Evolutionary conservation across 2,797 vertebrate genomes (phyloP).

Genomic region (Anolis apletophallus): DNA sequence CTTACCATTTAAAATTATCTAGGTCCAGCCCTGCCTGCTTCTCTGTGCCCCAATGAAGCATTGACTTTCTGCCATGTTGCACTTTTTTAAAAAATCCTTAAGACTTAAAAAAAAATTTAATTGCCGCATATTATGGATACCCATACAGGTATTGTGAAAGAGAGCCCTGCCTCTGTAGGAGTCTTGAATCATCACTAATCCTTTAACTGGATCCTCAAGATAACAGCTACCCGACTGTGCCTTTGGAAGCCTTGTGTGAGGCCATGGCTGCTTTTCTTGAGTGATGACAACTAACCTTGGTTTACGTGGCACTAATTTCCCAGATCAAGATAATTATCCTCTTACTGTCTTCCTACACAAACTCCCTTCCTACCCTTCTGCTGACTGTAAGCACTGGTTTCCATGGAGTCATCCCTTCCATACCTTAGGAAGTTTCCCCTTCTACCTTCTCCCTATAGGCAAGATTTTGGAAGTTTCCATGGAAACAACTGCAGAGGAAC

Average conservation of each 20-base stretch:
- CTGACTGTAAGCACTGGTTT: slow-evolving; percentile 63
- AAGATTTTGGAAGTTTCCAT: slow-evolving; percentile 75
- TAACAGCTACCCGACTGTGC: background rate
- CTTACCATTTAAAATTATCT: no score
- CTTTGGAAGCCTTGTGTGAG: rapidly evolving
- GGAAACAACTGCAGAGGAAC: slow-evolving; percentile 64
- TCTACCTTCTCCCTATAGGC: slow-evolving; percentile 67
- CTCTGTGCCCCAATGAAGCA: rapidly evolving
- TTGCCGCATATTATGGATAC: background rate
- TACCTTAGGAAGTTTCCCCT: slow-evolving; percentile 64
- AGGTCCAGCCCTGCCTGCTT: no score
- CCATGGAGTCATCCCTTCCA: slow-evolving; percentile 71
- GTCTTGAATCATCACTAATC: background rate
- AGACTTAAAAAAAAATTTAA: background rate
- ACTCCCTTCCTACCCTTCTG: slow-evolving; percentile 6
- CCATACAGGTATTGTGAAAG: rapidly evolving
- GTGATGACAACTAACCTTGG: slow-evolving; percentile 27
- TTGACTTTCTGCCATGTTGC: background rate
- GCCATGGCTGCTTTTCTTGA: background rate
- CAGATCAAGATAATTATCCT: slow-evolving; percentile 16
- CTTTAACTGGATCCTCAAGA: rapidly evolving
- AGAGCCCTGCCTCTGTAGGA: background rate
- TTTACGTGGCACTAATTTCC: slow-evolving; percentile 32
- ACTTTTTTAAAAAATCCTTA: no score
- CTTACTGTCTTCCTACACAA: slow-evolving; percentile 53